phyloP scores from a whole-genome alignment of 2,113 vertebrate species.

The Halcyon malimbica region DNA sequence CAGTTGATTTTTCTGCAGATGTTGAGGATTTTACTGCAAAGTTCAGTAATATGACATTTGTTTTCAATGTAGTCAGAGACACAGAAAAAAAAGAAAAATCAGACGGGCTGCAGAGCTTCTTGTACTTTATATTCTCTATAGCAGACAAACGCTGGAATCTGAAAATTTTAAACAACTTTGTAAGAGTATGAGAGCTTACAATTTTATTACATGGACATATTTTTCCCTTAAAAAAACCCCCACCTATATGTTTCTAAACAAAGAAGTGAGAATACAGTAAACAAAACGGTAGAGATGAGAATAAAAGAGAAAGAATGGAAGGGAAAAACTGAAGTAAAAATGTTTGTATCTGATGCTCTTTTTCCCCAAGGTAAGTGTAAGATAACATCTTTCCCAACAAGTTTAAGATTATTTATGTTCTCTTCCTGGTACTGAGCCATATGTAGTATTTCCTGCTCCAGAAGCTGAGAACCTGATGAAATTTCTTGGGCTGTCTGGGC shows the following conservation, averaged over 20 bases:
- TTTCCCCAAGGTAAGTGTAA: background rate
- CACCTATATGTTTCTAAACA: background rate
- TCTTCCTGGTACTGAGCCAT: background rate
- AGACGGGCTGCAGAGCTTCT: background rate
- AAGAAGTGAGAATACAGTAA: background rate
- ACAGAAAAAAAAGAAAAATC: background rate
- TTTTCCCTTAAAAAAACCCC: background rate
- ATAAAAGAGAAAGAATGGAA: background rate
- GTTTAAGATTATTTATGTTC: background rate
- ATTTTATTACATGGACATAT: background rate
- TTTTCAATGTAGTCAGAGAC: slow-evolving; percentile 3
- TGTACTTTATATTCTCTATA: background rate
- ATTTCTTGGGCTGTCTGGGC: background rate
- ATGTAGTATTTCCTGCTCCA: background rate
- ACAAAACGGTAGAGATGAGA: background rate
- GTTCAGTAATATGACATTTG: background rate
- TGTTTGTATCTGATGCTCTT: background rate
- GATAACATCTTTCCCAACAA: background rate
- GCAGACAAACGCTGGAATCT: background rate
- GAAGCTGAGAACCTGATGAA: background rate
- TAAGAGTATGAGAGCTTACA: background rate
- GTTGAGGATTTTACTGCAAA: slow-evolving; percentile 9
- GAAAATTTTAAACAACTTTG: background rate
- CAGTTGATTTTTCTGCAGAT: slow-evolving; percentile 30
- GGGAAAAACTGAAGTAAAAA: background rate